These are phyloP conservation scores for Pavo muticus DNA, from an alignment of 2,113 vertebrate genomes.

Conservation along the genomic window DNA sequence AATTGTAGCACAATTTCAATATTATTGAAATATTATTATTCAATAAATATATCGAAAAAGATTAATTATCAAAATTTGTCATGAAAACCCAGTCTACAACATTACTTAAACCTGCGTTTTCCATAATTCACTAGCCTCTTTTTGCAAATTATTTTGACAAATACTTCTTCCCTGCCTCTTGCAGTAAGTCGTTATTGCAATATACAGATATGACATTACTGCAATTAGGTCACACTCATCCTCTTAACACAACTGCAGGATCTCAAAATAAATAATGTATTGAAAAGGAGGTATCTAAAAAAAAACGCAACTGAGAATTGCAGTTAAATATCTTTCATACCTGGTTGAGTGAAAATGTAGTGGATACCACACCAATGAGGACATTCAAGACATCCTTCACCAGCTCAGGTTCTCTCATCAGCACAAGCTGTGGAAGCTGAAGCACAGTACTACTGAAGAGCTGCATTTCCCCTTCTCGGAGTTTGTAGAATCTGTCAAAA, in stretches of 20 bases:
- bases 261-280: background rate
- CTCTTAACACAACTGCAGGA: background rate
- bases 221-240: background rate
- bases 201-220: background rate
- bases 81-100: background rate
- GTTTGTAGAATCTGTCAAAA: slow-evolving; percentile 91
- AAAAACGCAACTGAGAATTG: accelerated
- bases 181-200: background rate
- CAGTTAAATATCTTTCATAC: slow-evolving; percentile 54
- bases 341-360: slow-evolving; percentile 90
- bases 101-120: background rate
- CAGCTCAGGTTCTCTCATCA: slow-evolving; percentile 87
- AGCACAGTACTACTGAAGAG: slow-evolving; percentile 80
- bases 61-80: background rate
- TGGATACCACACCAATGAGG: slow-evolving; percentile 92
- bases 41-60: background rate
- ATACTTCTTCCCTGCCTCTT: background rate
- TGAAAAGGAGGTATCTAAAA: background rate
- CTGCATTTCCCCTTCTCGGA: slow-evolving; percentile 88
- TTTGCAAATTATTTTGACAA: background rate
- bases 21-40: background rate
- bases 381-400: slow-evolving; percentile 93
- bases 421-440: slow-evolving; percentile 80
- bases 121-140: background rate
- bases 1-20: background rate